These are phyloP conservation scores for Drosophila kohkoa DNA, from an alignment of 1,140 invertebrate species.

Conservation along the genomic window DNA sequence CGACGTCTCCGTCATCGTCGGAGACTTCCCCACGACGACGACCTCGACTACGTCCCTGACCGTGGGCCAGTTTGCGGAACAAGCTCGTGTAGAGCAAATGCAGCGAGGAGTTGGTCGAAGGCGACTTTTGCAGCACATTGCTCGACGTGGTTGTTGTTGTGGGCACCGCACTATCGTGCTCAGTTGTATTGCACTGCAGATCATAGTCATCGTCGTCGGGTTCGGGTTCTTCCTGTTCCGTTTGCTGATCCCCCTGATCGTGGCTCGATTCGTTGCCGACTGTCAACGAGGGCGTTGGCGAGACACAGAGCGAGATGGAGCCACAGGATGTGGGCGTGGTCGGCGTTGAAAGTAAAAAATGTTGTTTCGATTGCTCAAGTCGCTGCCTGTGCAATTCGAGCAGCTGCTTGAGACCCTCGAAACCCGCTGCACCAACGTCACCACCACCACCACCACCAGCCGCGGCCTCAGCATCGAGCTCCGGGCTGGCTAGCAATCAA, in stretches of 20 bases:
- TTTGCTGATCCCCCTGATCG: slow-evolving; percentile 35
- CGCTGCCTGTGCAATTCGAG: slow-evolving; percentile 79
- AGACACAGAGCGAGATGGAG: slow-evolving; percentile 71
- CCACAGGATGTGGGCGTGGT: slow-evolving; percentile 73
- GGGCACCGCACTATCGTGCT: slow-evolving; percentile 68
- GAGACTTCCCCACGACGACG: slow-evolving; percentile 54
- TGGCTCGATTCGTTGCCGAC: slow-evolving; percentile 38
- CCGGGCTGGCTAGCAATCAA: slow-evolving; percentile 67
- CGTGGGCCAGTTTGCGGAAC: slow-evolving; percentile 56
- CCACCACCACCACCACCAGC: slow-evolving; percentile 29
- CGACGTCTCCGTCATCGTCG: slow-evolving; percentile 53
- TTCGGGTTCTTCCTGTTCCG: too few species aligned
- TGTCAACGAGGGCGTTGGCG: slow-evolving; percentile 65
- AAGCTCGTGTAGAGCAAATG: slow-evolving; percentile 77
- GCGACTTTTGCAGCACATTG: slow-evolving; percentile 67
- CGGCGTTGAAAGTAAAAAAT: slow-evolving; percentile 83
- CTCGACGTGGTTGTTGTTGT: slow-evolving; percentile 69
- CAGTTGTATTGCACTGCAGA: slow-evolving; percentile 45
- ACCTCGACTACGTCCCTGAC: slow-evolving; percentile 56
- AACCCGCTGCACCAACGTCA: slow-evolving; percentile 38
- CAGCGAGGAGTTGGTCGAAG: slow-evolving; percentile 74
- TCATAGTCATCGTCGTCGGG: slow-evolving; percentile 52
- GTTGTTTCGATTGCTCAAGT: slow-evolving; percentile 82
- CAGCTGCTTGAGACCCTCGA: slow-evolving; percentile 72
- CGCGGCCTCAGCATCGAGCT: slow-evolving; percentile 56